Percentiles rank a stretch among this genome's conserved stretches.
These are phyloP conservation scores for Temnothorax rugatulus DNA, from an alignment of 2,888 invertebrate species.

Conservation along the genomic window DNA sequence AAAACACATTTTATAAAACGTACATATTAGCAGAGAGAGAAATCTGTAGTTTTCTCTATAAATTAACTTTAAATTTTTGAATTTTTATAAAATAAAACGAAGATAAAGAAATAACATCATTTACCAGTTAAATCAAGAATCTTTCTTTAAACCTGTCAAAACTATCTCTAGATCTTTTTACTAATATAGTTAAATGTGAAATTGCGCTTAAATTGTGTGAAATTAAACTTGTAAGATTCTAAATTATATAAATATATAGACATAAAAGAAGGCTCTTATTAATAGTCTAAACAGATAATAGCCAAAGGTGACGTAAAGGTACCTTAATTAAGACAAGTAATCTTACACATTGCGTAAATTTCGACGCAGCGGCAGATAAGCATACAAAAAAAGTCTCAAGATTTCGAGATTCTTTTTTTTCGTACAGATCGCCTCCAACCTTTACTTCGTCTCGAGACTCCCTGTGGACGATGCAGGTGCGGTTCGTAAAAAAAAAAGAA, in stretches of 20 bases:
- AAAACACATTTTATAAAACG: not conserved
- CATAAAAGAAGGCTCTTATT: not conserved
- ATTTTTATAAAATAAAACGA: not conserved
- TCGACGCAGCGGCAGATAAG: not conserved
- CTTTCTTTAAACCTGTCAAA: not conserved
- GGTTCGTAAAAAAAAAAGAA: slow-evolving; percentile 38
- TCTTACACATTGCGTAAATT: slow-evolving; percentile 15
- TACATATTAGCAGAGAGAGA: not conserved
- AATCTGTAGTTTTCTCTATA: not conserved
- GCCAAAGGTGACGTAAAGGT: not conserved
- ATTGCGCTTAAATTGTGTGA: not conserved
- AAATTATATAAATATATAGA: not conserved
- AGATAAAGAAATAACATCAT: not conserved
- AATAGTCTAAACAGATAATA: not conserved
- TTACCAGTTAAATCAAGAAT: not conserved
- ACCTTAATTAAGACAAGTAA: not conserved
- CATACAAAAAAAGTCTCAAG: not conserved
- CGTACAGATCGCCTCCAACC: not conserved
- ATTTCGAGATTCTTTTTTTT: slow-evolving; percentile 9
- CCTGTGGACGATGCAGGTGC: slow-evolving; percentile 40
- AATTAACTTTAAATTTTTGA: not conserved
- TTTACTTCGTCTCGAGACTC: slow-evolving; percentile 28
- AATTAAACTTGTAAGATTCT: not conserved
- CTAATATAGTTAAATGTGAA: not conserved
- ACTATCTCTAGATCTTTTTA: not conserved